phyloP scores from a whole-genome alignment of 2,797 vertebrate species.

The Molothrus ater region DNA sequence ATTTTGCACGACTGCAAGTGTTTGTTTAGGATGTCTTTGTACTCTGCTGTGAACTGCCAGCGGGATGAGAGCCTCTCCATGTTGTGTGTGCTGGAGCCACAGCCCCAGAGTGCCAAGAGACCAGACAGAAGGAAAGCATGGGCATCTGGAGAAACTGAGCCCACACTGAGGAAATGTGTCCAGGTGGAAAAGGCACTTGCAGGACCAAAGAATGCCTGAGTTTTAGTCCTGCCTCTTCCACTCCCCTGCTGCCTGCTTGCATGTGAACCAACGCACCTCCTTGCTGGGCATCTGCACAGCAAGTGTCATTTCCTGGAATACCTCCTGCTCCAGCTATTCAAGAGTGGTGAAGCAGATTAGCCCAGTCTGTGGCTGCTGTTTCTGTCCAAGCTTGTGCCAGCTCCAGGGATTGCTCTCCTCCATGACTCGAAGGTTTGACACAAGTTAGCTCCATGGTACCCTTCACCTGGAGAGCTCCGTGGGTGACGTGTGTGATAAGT shows the following conservation, averaged over 20 bases:
- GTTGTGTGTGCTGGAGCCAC: background rate
- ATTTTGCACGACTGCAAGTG: background rate
- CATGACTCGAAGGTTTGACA: accelerated
- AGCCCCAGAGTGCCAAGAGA: accelerated
- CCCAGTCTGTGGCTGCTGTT: background rate
- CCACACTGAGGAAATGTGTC: background rate
- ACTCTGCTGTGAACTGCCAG: background rate
- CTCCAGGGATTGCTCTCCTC: background rate
- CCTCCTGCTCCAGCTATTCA: background rate
- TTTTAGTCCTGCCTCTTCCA: background rate
- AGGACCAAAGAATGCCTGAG: background rate
- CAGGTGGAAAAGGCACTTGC: background rate
- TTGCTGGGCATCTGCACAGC: background rate
- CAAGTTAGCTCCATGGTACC: background rate
- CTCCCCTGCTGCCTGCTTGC: background rate
- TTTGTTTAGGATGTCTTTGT: background rate
- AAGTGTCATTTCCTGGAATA: background rate
- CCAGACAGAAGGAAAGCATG: background rate
- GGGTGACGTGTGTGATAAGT: accelerated
- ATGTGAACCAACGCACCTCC: background rate
- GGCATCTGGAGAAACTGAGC: background rate
- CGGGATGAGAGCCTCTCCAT: background rate
- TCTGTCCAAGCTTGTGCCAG: background rate
- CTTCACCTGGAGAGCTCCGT: background rate
- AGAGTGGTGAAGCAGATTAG: background rate